phyloP scores from a whole-genome alignment of 1,140 invertebrate species.

The Aphidius gifuensis region DNA sequence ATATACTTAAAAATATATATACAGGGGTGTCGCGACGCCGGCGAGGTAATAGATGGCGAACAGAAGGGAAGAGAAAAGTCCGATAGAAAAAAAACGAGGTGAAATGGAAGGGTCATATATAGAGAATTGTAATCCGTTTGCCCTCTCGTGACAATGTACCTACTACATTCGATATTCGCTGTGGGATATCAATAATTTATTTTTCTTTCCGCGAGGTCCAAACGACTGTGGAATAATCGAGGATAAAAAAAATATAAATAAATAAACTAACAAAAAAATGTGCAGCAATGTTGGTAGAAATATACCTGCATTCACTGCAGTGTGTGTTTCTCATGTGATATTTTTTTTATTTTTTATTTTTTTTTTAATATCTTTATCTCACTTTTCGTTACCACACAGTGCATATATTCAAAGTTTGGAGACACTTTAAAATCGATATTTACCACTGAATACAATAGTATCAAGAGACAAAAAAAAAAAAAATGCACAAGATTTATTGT shows the following conservation, averaged over 20 bases:
- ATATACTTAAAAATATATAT: too few species aligned
- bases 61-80: too few species aligned
- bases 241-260: constrained; percentile 1
- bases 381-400: background rate
- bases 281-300: too few species aligned
- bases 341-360: too few species aligned
- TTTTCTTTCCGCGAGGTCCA: constrained; percentile 16
- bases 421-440: constrained; percentile 17
- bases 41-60: too few species aligned
- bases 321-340: too few species aligned
- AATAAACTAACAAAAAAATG: background rate
- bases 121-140: constrained; percentile 16
- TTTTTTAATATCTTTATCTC: too few species aligned
- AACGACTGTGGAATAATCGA: constrained; percentile 17
- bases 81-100: background rate
- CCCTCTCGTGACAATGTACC: constrained; percentile 18
- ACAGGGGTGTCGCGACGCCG: too few species aligned
- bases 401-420: constrained; percentile 4
- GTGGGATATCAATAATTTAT: constrained; percentile 23
- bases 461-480: background rate
- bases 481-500: constrained; percentile 15
- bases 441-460: constrained; percentile 17
- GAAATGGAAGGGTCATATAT: background rate
- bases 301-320: too few species aligned
- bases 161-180: background rate